Evolutionary conservation across 2,113 vertebrate species (phyloP).

Genomic region (Tetrax tetrax): DNA sequence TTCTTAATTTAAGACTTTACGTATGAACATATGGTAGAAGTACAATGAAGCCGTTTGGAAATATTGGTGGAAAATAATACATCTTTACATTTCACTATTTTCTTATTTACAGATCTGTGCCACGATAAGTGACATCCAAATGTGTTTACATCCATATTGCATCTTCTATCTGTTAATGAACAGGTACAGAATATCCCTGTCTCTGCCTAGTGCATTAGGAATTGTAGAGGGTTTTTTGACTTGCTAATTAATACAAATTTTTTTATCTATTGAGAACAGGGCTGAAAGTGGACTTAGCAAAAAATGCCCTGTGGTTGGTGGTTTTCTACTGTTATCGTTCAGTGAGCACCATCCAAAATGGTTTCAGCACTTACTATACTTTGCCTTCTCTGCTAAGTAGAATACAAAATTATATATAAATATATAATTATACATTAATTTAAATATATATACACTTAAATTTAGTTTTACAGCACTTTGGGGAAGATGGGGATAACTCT

Average conservation of each 20-base stretch:
- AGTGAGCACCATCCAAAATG: not conserved
- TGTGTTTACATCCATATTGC: not conserved
- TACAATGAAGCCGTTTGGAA: not conserved
- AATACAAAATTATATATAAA: not conserved
- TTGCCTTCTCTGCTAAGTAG: not conserved
- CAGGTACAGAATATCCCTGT: not conserved
- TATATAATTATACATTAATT: not conserved
- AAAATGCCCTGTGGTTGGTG: not conserved
- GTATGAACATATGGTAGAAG: not conserved
- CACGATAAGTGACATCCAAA: not conserved
- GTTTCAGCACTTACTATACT: not conserved
- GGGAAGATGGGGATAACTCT: conserved; percentile 52
- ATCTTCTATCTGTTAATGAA: not conserved
- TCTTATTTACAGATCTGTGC: not conserved
- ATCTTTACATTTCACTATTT: not conserved
- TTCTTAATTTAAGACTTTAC: not conserved
- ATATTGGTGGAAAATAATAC: not conserved
- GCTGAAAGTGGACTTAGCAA: not conserved
- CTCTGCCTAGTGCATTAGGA: not conserved
- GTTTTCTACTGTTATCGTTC: not conserved
- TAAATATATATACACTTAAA: not conserved
- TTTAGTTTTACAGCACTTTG: conserved; percentile 11
- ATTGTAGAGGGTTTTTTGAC: not conserved
- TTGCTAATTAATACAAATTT: not conserved
- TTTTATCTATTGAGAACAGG: not conserved